Evolutionary conservation across 2,113 vertebrate species (phyloP), one percentile per base, ranked within the genome.

Genomic region (Callaeas wilsoni): DNA sequence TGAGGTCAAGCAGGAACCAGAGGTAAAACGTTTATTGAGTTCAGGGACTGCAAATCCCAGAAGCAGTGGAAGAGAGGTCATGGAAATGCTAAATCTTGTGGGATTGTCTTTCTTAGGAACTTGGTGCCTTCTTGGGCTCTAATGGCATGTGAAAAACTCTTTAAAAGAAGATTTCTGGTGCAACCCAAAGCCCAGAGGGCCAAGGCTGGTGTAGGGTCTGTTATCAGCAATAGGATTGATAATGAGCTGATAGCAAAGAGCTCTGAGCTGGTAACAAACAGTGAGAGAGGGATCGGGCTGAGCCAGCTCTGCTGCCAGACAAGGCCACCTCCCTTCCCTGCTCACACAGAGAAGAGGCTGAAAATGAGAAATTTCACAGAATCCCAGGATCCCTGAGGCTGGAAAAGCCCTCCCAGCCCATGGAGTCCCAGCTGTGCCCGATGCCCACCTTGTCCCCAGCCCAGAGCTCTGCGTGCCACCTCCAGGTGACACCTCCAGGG

Each of bases 391-490:
- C 25, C 20, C 42, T 4, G 71, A 5, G 42, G 60, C 1, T 85
- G 50, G 47, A 5, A 41, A 33, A 84, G 16, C 21, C 5, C 16
- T 62, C 25, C 56, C 26, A 52, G 32, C 16, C 20, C 79, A 22
- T 0, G 4, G 0, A 41, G 22, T 3, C 7, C 73, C 7, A 56
- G 53, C 74, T 39, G 74, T 39, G 46, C 67, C 67, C 18, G 2
- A 35, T 73, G 18, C 41, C 71, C 71, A 46, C 55, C 71, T 59
- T 59, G 71, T 47, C 33, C 42, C 55, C 71, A 42, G 69, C 70
- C 70, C 69, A 73, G 52, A 73, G 69, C 69, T 2, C 71, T 37
- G 8, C 59, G 73, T 59, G 73, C 73, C 73, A 75, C 33, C 2
- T 22, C 55, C 71, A 75, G 39, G 52, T 35, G 10, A 41, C 41